Evolutionary conservation across 2,113 vertebrate species (phyloP).

Genomic region (Scomber japonicus): DNA sequence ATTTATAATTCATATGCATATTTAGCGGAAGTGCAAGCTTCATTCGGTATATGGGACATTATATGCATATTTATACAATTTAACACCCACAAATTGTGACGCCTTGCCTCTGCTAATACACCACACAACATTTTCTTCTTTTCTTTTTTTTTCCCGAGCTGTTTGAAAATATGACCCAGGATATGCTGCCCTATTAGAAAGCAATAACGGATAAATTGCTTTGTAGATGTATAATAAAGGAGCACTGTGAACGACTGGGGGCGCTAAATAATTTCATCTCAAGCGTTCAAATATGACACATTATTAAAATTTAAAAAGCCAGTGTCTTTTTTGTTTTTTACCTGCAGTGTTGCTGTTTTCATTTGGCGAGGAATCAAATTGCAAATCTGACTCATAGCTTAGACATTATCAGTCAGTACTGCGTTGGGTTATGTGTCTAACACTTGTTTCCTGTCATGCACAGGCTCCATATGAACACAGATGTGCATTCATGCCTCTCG

Average conservation of each 20-base stretch:
- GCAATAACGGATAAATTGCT: constrained; percentile 65
- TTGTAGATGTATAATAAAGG: constrained; percentile 49
- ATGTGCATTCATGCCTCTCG: constrained; percentile 56
- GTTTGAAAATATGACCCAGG: constrained; percentile 63
- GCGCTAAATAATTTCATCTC: constrained; percentile 60
- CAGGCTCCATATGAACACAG: constrained; percentile 36
- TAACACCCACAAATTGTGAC: constrained; percentile 46
- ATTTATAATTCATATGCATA: constrained; percentile 66
- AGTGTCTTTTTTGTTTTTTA: background rate
- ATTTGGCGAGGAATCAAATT: constrained; percentile 25
- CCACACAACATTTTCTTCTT: background rate
- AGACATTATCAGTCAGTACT: constrained; percentile 26
- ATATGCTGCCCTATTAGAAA: constrained; percentile 65
- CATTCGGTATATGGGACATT: constrained; percentile 40
- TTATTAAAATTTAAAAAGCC: constrained; percentile 55
- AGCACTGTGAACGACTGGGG: constrained; percentile 42
- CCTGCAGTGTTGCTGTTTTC: constrained; percentile 32
- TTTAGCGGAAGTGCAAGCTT: constrained; percentile 52
- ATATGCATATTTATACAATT: constrained; percentile 69
- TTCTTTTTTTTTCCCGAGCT: constrained; percentile 18
- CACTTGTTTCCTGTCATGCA: constrained; percentile 50
- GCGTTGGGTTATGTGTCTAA: constrained; percentile 26
- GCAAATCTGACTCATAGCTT: constrained; percentile 24
- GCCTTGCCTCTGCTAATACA: constrained; percentile 45
- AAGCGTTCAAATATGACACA: constrained; percentile 59